Conservation (phyloP, 2,888 invertebrate species). For the Gortyna flavago region DNA sequence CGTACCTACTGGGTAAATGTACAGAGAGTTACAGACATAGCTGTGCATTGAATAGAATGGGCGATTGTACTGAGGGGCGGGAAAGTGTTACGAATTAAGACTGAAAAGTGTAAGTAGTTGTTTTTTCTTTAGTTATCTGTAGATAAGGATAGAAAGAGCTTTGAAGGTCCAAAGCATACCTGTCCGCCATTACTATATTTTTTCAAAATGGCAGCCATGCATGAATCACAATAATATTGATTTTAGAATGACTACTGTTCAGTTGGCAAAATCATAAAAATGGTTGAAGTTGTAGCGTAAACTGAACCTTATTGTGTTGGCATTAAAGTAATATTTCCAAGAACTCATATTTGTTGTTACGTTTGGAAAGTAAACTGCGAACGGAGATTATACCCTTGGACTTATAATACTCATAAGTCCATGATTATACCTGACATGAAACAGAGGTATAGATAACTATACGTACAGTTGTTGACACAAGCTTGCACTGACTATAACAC, state of each 20-base stretch:
- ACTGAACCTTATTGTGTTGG: neutral
- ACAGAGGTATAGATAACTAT: neutral
- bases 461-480: conserved; percentile 49
- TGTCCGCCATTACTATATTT: too few species aligned
- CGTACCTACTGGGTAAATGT: conserved; percentile 18
- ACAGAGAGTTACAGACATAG: neutral
- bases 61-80: neutral
- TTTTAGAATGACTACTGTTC: too few species aligned
- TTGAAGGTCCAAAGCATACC: too few species aligned
- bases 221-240: too few species aligned
- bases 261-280: too few species aligned
- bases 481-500: conserved; percentile 21
- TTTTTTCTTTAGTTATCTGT: neutral
- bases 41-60: conserved; percentile 11
- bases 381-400: neutral
- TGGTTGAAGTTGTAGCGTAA: neutral
- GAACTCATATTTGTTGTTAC: neutral
- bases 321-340: neutral
- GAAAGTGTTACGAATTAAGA: neutral
- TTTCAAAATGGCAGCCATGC: too few species aligned
- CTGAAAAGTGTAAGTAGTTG: neutral
- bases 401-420: too few species aligned
- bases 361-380: neutral
- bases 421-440: neutral
- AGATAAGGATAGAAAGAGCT: too few species aligned